Evolutionary conservation across 2,113 vertebrate species (phyloP).

Genomic region (Cisticola juncidis): DNA sequence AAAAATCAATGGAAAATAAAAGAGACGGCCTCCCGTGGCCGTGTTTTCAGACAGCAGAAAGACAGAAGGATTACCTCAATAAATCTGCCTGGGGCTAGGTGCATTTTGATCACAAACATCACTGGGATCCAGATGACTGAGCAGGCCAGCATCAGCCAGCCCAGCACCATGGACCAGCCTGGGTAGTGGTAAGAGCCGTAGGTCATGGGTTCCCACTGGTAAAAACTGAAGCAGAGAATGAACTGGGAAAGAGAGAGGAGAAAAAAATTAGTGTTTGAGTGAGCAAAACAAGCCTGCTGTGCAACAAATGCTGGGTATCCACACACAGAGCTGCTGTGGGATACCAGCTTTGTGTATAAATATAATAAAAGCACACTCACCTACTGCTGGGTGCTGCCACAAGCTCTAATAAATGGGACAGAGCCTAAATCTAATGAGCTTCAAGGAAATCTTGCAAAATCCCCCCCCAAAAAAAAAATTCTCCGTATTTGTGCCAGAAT

Average conservation of each 20-base stretch:
- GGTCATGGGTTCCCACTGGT: constrained; percentile 97
- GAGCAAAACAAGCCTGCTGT: neutral
- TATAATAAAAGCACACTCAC: neutral
- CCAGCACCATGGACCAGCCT: constrained; percentile 95
- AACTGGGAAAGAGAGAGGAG: constrained; percentile 76
- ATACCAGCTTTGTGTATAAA: too few relatives aligned
- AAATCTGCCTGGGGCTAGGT: constrained; percentile 90
- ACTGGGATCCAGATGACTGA: constrained; percentile 99
- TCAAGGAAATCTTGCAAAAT: neutral
- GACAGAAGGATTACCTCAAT: constrained; percentile 82
- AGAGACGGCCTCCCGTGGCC: neutral
- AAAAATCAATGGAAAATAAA: neutral
- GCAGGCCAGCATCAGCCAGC: constrained; percentile 95
- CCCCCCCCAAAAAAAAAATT: neutral
- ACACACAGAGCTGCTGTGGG: neutral
- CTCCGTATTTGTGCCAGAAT: neutral
- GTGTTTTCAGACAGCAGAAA: neutral
- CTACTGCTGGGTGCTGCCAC: neutral
- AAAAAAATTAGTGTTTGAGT: neutral
- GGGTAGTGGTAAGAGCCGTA: constrained; percentile 95
- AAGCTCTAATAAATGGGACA: neutral
- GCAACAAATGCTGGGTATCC: neutral
- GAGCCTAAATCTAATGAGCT: neutral
- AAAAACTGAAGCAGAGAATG: constrained; percentile 94
- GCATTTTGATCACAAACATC: constrained; percentile 98